Evolutionary conservation across 2,797 vertebrate species (phyloP).

Genomic region (Monodelphis domestica): DNA sequence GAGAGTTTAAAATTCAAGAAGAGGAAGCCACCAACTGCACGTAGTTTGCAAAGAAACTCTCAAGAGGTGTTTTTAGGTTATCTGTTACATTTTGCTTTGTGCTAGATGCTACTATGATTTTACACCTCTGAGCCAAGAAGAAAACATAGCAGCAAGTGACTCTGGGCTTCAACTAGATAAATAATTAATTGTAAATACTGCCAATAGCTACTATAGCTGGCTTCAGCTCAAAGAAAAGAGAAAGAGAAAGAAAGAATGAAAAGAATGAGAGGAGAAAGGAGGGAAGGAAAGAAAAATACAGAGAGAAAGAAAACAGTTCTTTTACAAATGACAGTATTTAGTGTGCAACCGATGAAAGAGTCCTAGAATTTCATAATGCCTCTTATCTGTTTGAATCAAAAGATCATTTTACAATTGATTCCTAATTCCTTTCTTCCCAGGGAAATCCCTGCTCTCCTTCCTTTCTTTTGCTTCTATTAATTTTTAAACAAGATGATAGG

Average conservation of each 20-base stretch:
- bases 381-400: background rate
- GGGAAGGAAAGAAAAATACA: accelerated
- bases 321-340: no score
- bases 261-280: no score
- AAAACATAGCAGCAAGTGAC: background rate
- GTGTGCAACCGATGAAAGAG: no score
- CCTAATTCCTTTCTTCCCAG: no score
- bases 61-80: conserved; percentile 10
- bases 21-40: background rate
- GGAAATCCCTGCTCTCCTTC: no score
- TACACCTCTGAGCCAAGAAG: conserved; percentile 42
- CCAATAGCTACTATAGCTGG: conserved; percentile 39
- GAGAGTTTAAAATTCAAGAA: conserved; percentile 38
- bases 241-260: no score
- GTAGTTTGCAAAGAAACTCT: conserved; percentile 5
- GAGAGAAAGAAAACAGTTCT: accelerated
- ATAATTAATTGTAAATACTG: conserved; percentile 69
- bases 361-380: no score
- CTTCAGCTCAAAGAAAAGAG: conserved; percentile 20
- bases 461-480: no score
- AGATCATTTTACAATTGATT: background rate
- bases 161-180: conserved; percentile 51
- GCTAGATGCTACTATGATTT: conserved; percentile 11
- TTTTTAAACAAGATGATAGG: no score
- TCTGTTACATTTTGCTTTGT: background rate